Evolutionary conservation across 1,140 invertebrate genomes (phyloP).

Genomic region (Sminthurides bifidus): DNA sequence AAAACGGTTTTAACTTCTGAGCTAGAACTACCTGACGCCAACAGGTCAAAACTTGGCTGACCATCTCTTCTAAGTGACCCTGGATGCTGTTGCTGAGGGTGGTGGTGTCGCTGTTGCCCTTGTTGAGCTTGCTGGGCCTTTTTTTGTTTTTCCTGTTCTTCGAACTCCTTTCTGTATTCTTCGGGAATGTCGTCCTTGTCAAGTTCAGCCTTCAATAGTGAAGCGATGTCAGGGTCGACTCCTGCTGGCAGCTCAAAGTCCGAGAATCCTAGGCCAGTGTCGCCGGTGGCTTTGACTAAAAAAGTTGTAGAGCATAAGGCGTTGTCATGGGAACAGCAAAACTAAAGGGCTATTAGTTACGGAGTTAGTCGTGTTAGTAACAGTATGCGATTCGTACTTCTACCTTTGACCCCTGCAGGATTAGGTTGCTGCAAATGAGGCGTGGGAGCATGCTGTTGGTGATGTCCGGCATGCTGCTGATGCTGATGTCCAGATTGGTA

Average conservation of each 20-base stretch:
- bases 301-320: not conserved
- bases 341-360: not conserved
- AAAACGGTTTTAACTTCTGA: constrained; percentile 12
- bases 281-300: constrained; percentile 13
- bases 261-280: constrained; percentile 17
- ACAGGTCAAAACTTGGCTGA: not conserved
- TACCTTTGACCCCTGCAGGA: too few relatives aligned
- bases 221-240: constrained; percentile 29
- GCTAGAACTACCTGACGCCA: not conserved
- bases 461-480: not conserved
- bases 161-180: constrained; percentile 25
- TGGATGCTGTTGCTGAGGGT: not conserved
- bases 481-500: too few relatives aligned
- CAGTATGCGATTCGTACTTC: not conserved
- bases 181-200: constrained; percentile 30
- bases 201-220: constrained; percentile 22
- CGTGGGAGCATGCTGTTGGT: not conserved
- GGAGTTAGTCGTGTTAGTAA: not conserved
- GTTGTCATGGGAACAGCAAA: not conserved
- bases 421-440: not conserved
- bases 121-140: not conserved
- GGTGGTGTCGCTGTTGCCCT: not conserved
- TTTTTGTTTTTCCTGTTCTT: constrained; percentile 9
- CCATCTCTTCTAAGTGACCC: not conserved
- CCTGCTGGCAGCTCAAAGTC: constrained; percentile 22